Base-by-base conservation (phyloP, 2,113 vertebrate species). In the Isurus oxyrinchus region DNA sequence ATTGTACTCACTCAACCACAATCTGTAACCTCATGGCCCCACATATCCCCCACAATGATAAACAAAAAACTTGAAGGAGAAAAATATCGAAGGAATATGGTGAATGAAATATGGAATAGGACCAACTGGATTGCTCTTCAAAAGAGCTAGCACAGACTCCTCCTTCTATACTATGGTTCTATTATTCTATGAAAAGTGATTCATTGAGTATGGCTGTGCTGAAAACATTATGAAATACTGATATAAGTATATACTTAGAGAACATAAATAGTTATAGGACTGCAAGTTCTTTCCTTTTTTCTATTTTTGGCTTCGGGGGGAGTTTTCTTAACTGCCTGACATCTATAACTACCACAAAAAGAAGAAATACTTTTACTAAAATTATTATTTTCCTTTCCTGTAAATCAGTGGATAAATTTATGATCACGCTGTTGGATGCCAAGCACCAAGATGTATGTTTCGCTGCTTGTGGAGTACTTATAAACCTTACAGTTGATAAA, bases 401-500 rank as follows among this genome's bases (percentile, higher is more conserved):
- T 96, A 96, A 97, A 96, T 96, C 97, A 99, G 99, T 99, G 25
- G 97, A 99, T 98, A 98, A 97, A 97, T 99, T 99, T 96, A 72
- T 98, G 96, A 98, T 99, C 59, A 97, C 98, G 0, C 97, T 99
- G 96, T 98, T 99, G 53, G 99, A 99, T 97, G 98, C 98, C 21
- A 98, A 98, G 97, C 98, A 98, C 96, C 97, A 98, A n/a, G 99
- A 99, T 31, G 97, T 99, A 97, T 99, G 99, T 97, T 99, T 99
- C 97, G 98, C 98, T 59, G 99, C 99, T 96, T 99, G 99, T 96
- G 99, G 99, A 87, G 98, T 99, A 96, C 98, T 99, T 97, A 98
- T 98, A 96, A 99, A 99, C 97, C 98, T 99, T 97, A 98, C 98
- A 55, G 97, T 98, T 97, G 98, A 98, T 96, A 97, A 97, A 96